phyloP scores from a whole-genome alignment of 2,888 invertebrate species.

The Dorcus parallelipipedus region DNA sequence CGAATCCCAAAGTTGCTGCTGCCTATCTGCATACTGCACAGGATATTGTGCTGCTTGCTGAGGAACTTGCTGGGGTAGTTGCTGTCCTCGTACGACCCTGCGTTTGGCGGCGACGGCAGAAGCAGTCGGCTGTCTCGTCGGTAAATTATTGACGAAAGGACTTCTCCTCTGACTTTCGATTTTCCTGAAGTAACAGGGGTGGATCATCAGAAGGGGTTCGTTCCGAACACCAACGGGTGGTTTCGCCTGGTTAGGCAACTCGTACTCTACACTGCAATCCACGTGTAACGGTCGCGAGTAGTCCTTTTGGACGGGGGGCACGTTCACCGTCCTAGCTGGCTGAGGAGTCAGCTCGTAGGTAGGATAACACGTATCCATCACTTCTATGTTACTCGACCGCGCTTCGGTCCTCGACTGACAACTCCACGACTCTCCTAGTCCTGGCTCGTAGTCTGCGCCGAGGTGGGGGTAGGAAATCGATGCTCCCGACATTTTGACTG shows the following conservation, averaged over 20 bases:
- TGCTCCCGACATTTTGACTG: constrained; percentile 46
- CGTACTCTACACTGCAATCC: constrained; percentile 89
- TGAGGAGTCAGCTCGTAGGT: constrained; percentile 46
- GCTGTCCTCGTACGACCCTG: constrained; percentile 44
- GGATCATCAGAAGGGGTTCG: constrained; percentile 85
- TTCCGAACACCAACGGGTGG: constrained; percentile 79
- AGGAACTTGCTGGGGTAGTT: constrained; percentile 42
- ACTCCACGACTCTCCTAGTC: constrained; percentile 3
- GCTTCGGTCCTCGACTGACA: constrained; percentile 43
- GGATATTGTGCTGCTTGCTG: constrained; percentile 43
- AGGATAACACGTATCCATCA: constrained; percentile 45
- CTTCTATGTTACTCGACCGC: constrained; percentile 33
- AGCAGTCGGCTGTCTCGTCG: constrained; percentile 40
- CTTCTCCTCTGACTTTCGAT: constrained; percentile 80
- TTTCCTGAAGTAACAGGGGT: constrained; percentile 84
- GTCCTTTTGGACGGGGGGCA: constrained; percentile 63
- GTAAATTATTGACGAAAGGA: constrained; percentile 81
- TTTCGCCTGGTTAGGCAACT: constrained; percentile 84
- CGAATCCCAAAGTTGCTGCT: constrained; percentile 40
- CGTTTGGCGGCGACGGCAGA: constrained; percentile 33
- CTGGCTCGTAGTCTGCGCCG: constrained; percentile 24
- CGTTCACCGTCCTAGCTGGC: constrained; percentile 38
- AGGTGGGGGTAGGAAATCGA: constrained; percentile 52
- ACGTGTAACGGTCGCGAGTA: constrained; percentile 84
- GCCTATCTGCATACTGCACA: constrained; percentile 31